Base-by-base conservation (phyloP, 2,888 invertebrate genomes). In the Philereme transversata region DNA sequence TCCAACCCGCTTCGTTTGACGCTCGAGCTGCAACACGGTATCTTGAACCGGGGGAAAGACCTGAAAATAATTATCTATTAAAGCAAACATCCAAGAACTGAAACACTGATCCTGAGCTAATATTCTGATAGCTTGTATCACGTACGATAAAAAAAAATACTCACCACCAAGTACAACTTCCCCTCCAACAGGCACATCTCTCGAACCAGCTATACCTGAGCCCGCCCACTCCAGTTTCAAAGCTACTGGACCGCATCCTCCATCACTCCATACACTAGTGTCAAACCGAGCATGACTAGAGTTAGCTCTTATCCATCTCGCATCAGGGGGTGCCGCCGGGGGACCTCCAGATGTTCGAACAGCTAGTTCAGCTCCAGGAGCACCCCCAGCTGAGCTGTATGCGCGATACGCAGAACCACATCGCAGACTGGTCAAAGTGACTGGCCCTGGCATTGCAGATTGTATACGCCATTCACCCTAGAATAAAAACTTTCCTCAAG, bases 381-480 rank as follows among this genome's bases (percentile, higher is more conserved):
- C 93, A 79, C 97, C 97, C 62, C 96, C 95, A 0, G 97, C 97
- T 8, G 96, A 95, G 70, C 97, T 93, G 80, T 96, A 96, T 55
- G 97, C 95, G 74, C 96, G 94, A 80, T 98, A 98, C 53, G 95
- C 94, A 43, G 97, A 96, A 35, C 98, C 98, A 86, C 98, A 98
- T 69, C 95, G 95, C 7, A 98, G 93, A 22, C 95, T 95, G 38
- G 95, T 94, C 41, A 97, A 90, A 3, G 95, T 95, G 68, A 89
- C 81, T 2, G 90, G 85, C 0, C 90, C 92, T 0, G 88, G 87
- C 57, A 76, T 83, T 0, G 88, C 87, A n/a, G 83, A 72, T 76
- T 90, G 90, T 55, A 84, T 94, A 93, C 81, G 95, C 95, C 77
- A 95, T 94, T 83, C 96, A 91, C 86, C 97, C 96, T 66, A 51